Conservation (phyloP, 2,888 invertebrate species). For the Rhorus exstirpatorius region DNA sequence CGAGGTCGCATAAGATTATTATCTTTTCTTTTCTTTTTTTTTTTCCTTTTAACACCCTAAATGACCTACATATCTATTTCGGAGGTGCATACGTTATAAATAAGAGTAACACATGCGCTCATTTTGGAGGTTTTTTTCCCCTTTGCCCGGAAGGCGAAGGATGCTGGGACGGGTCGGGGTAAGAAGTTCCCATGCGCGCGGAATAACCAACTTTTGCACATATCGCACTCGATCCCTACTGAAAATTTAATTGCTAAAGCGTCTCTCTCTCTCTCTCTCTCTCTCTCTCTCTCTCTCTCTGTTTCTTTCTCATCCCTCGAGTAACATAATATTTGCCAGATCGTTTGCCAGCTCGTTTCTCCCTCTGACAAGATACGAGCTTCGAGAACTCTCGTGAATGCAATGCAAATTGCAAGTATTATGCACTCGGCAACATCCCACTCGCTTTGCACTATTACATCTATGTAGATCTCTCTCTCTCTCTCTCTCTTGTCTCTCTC, state of each 20-base stretch:
- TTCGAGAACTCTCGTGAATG: slow-evolving; percentile 37
- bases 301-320: slow-evolving; percentile 26
- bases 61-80: slow-evolving; percentile 81
- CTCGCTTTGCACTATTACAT: slow-evolving; percentile 28
- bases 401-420: slow-evolving; percentile 65
- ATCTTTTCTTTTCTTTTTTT: slow-evolving; percentile 12
- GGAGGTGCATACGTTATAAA: slow-evolving; percentile 79
- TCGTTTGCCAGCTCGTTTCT: slow-evolving; percentile 66
- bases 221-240: slow-evolving; percentile 8
- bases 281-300: slow-evolving; percentile 18
- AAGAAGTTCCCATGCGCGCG: slow-evolving; percentile 12
- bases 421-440: slow-evolving; percentile 40
- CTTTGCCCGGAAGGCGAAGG: slow-evolving; percentile 18
- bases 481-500: slow-evolving; percentile 37
- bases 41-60: slow-evolving; percentile 67
- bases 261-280: slow-evolving; percentile 22
- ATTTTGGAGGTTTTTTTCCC: slow-evolving; percentile 60
- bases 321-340: slow-evolving; percentile 73
- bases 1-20: slow-evolving; percentile 77
- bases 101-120: slow-evolving; percentile 70
- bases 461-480: slow-evolving; percentile 13
- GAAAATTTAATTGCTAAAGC: slow-evolving; percentile 58
- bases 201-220: slow-evolving; percentile 43
- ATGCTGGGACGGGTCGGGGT: background rate
- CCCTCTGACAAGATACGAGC: slow-evolving; percentile 53